Evolutionary conservation across 2,113 vertebrate species (phyloP).

Genomic region (Speoplatyrhinus poulsoni): DNA sequence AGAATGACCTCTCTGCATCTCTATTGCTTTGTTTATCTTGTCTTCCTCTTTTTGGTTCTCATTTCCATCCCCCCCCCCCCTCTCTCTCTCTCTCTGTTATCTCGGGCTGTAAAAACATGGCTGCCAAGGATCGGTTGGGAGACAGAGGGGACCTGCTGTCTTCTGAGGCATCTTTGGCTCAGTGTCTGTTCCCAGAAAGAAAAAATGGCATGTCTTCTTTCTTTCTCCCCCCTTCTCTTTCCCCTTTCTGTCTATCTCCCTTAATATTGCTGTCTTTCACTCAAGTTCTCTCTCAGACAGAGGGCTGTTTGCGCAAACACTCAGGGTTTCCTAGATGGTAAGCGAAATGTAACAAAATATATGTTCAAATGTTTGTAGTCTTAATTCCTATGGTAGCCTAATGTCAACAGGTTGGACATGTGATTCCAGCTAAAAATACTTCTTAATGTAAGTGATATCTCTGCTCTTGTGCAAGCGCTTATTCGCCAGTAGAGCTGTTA

Average conservation of each 20-base stretch:
- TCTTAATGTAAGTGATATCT: not conserved
- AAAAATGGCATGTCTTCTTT: constrained; percentile 29
- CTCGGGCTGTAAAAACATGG: constrained; percentile 60
- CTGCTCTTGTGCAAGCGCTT: not conserved
- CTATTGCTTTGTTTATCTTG: constrained; percentile 14
- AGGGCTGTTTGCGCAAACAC: constrained; percentile 45
- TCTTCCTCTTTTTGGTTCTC: not conserved
- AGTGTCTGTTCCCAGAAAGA: constrained; percentile 44
- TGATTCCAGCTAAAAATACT: not conserved
- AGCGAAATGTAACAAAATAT: constrained; percentile 11
- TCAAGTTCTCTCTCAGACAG: constrained; percentile 22
- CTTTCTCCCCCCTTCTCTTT: not conserved
- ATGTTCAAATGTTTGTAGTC: too few species aligned
- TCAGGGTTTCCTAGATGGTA: constrained; percentile 41
- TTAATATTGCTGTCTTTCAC: not conserved
- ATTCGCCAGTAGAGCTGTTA: not conserved
- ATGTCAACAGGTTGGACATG: not conserved
- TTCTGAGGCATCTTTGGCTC: constrained; percentile 49
- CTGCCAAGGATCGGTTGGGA: constrained; percentile 50
- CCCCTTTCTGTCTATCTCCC: not conserved
- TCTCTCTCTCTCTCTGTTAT: constrained; percentile 46
- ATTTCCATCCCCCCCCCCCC: not conserved
- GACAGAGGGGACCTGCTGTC: constrained; percentile 44
- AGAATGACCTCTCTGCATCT: constrained; percentile 41
- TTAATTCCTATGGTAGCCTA: not conserved